Conservation (phyloP, 2,888 invertebrate genomes). For the Macrosiphum euphorbiae region DNA sequence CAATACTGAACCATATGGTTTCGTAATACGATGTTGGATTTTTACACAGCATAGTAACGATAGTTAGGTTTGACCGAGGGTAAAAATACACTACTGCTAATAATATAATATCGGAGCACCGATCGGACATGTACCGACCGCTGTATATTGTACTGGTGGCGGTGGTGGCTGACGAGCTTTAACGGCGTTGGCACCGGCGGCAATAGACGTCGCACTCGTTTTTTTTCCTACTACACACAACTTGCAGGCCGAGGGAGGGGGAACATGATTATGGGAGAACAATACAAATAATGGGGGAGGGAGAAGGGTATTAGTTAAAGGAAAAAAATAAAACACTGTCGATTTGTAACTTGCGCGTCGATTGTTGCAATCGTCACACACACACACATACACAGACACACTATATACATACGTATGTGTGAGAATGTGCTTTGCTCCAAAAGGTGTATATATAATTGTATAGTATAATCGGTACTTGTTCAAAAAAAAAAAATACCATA, state of each 20-base stretch:
- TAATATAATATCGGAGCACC: not conserved
- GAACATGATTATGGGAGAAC: not conserved
- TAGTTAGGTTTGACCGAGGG: not conserved
- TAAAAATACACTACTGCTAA: not conserved
- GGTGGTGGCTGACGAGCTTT: not conserved
- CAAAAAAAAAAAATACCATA: not conserved
- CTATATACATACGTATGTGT: not conserved
- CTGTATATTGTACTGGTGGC: not conserved
- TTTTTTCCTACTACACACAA: not conserved
- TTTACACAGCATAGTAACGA: not conserved
- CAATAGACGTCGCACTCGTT: not conserved
- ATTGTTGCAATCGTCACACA: not conserved
- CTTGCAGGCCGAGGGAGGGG: not conserved
- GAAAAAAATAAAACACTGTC: not conserved
- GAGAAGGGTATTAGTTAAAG: not conserved
- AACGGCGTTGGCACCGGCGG: not conserved
- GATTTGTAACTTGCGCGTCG: slow-evolving; percentile 24
- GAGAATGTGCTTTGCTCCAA: not conserved
- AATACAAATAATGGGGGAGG: not conserved
- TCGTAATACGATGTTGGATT: not conserved
- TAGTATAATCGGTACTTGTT: not conserved
- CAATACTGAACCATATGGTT: not conserved
- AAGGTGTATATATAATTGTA: not conserved
- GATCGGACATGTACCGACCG: not conserved
- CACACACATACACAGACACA: not conserved